Conservation (phyloP, 2,888 invertebrate species). For the Galerucella pusilla region DNA sequence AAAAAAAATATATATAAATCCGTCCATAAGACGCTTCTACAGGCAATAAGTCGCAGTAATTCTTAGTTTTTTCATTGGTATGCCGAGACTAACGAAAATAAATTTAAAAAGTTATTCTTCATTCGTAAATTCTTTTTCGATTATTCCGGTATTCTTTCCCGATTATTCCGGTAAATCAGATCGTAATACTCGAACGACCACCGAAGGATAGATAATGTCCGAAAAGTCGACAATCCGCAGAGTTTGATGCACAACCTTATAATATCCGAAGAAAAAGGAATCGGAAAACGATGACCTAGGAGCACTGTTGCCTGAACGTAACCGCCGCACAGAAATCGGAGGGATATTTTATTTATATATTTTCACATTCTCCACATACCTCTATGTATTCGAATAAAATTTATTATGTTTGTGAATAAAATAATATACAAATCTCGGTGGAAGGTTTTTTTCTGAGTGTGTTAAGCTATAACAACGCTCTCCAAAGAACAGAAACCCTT, state of each 20-base stretch:
- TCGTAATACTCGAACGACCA: slow-evolving; percentile 27
- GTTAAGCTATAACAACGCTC: too few species aligned
- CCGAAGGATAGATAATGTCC: slow-evolving; percentile 31
- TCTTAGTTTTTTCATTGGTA: slow-evolving; percentile 23
- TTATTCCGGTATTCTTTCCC: slow-evolving; percentile 23
- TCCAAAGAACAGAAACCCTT: too few species aligned
- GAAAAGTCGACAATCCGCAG: slow-evolving; percentile 30
- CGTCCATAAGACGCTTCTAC: slow-evolving; percentile 10
- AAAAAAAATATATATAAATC: slow-evolving; percentile 19
- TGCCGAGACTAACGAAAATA: slow-evolving; percentile 23
- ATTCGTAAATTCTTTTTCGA: slow-evolving; percentile 25
- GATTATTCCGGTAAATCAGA: slow-evolving; percentile 33
- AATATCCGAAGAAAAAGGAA: slow-evolving; percentile 12
- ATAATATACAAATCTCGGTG: too few species aligned
- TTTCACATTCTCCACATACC: not conserved
- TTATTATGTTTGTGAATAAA: too few species aligned
- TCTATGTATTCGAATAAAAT: too few species aligned
- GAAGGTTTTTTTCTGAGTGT: too few species aligned
- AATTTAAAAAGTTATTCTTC: slow-evolving; percentile 32
- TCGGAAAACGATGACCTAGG: slow-evolving; percentile 16
- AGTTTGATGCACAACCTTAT: slow-evolving; percentile 28
- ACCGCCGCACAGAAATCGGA: not conserved
- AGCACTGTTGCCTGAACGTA: not conserved
- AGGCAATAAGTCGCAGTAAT: slow-evolving; percentile 19
- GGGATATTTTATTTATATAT: not conserved